Evolutionary conservation across 1,140 invertebrate species (phyloP), one percentile per base, ranked within the genome.

Genomic region (Patella vulgata): DNA sequence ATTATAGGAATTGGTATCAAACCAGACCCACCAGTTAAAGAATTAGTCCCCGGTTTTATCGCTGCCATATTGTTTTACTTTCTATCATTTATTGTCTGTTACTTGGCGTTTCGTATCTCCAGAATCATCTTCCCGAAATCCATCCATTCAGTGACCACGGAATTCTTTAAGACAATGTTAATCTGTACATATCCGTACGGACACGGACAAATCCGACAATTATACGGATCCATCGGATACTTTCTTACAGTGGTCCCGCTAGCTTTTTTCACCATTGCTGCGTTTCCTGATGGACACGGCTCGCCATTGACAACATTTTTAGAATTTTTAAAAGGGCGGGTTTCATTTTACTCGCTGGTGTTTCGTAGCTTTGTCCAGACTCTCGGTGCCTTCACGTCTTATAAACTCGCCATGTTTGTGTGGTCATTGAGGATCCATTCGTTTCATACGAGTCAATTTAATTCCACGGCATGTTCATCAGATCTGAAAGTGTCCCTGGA

Each of bases 161-260:
- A 71, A 40, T 71, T 59, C 50, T 65, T 62, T 51, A 64, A 64
- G 48, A 62, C 61, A 2, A 5, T 68, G 31, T 48, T 55, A 14
- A 52, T 66, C 12, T 71, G 66, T 59, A 25, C 68, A 2, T 71
- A 65, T 42, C 63, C 63, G 1, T 59, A 71, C 40, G 66, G 59
- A 2, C 66, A 71, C 40, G 66, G 60, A 12, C 31, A 61, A 2
- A 52, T 68, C 3, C 60, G 68, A 2, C 40, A 54, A 1, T 39
- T 56, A 9, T 52, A 63, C 31, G 71, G 71, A 21, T 46, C 59
- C 25, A 30, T 46, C 0, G 68, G 65, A 1, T 71, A 68, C 43
- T 59, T 60, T 40, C 0, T 65, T 12, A 44, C 57, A 1, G 58
- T 67, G 23, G 63, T 74, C 5, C 60, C 68, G 23, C 43, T 70